Evolutionary conservation across 2,888 invertebrate genomes (phyloP).

Genomic region (Erynnis tages): DNA sequence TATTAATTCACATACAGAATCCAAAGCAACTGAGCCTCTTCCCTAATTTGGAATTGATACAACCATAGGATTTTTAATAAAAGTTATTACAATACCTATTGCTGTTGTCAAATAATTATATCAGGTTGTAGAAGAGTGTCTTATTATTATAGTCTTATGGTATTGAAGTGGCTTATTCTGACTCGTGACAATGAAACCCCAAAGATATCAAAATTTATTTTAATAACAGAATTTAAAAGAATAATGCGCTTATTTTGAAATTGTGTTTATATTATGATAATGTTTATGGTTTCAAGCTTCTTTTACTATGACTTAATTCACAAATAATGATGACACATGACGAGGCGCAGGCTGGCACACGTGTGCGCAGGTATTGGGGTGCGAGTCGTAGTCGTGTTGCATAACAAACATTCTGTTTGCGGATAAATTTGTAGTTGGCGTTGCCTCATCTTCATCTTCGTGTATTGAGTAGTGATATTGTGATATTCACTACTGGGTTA

Average conservation of each 20-base stretch:
- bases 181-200: constrained; percentile 16
- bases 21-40: no score
- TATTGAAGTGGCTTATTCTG: constrained; percentile 9
- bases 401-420: constrained; percentile 40
- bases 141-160: constrained; percentile 7
- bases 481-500: constrained; percentile 69
- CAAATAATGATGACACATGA: constrained; percentile 28
- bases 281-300: no score
- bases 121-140: constrained; percentile 21
- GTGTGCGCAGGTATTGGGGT: constrained; percentile 9
- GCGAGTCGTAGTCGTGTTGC: constrained; percentile 34
- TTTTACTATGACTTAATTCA: constrained; percentile 19
- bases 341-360: no score
- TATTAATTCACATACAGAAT: no score
- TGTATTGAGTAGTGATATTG: constrained; percentile 66
- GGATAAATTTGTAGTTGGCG: constrained; percentile 46
- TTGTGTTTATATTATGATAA: neutral
- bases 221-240: no score
- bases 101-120: neutral
- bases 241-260: neutral
- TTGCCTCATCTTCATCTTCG: constrained; percentile 57
- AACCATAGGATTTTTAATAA: no score
- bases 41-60: no score
- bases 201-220: constrained; percentile 2
- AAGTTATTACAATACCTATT: no score